Base-by-base conservation (phyloP, 1,140 invertebrate genomes). In the Aphaenogaster rudis region DNA sequence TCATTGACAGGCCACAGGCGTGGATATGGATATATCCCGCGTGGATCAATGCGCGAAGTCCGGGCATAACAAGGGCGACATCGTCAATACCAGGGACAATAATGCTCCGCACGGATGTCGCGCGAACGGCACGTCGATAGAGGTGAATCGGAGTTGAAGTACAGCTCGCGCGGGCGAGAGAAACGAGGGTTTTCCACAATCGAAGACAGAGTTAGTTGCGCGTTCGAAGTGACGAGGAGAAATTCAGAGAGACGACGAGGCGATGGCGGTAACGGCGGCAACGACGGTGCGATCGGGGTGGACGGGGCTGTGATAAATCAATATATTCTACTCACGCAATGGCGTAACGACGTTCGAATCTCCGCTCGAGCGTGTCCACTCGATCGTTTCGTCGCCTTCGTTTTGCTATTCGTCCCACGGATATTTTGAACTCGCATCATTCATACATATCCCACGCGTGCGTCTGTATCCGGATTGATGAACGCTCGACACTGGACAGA, bases 291-390 rank as follows among this genome's bases (percentile, higher is more conserved):
- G 84, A 87, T 87, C 50, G 63, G 80, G 45, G 42, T 61, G 57
- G 61, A 89, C 72, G 72, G 28, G 59, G 77, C 66, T 86, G 88
- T 90, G 92, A 94, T 94, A 94, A 94, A 94, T 94, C 94, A 94
- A 94, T 94, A 94, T 94, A 94, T 94, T 92, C 93, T 92, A 92
- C 92, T 94, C 93, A 93, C 92, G 93, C 93, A 93, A 88, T 91
- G 90, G 91, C 91, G 92, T 94, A 94, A 94, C 93, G 89, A 92
- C 90, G 88, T 92, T 28, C 79, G 90, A 92, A 93, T 94, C 92
- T 92, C 88, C 82, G 82, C 71, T 87, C 85, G 67, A 86, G 86
- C 52, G 52, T 84, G 57, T 76, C 54, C 80, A 36, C 80, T 74
- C 66, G 39, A 82, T 74, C 74, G 72, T 36, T 42, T 79, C 72